phyloP scores from a whole-genome alignment of 2,888 invertebrate genomes.

The Polydrusus pterygomalis region DNA sequence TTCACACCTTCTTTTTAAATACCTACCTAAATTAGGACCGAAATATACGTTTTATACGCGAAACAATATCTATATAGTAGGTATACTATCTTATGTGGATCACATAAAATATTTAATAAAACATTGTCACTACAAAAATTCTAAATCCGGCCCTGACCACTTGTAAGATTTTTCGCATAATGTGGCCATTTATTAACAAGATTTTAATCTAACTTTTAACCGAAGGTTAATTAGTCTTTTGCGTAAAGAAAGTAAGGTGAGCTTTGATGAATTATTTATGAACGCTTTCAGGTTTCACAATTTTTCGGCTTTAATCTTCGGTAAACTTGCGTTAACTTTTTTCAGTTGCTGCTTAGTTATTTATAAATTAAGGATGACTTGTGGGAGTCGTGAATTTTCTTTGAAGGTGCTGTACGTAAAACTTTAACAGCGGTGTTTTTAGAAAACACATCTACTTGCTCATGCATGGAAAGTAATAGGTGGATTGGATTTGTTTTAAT shows the following conservation, averaged over 20 bases:
- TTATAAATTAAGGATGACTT: conserved; percentile 46
- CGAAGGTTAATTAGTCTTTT: conserved; percentile 55
- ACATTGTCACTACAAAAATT: background rate
- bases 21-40: no score
- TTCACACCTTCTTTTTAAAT: no score
- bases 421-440: background rate
- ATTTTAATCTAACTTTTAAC: conserved; percentile 56
- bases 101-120: background rate
- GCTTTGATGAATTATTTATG: conserved; percentile 57
- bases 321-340: conserved; percentile 52
- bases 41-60: no score
- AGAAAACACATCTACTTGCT: no score
- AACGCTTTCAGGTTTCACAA: conserved; percentile 55
- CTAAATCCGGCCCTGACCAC: conserved; percentile 25
- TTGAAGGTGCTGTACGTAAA: conserved; percentile 12
- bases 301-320: conserved; percentile 56
- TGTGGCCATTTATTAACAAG: conserved; percentile 52
- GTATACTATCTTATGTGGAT: no score
- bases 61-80: no score
- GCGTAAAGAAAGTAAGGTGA: conserved; percentile 54
- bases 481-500: no score
- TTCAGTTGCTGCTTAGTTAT: conserved; percentile 51
- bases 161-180: conserved; percentile 47
- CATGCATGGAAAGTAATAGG: no score
- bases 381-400: conserved; percentile 25